Conservation (phyloP, 1,140 invertebrate genomes). For the fruit fly (Drosophila melanogaster) region DNA sequence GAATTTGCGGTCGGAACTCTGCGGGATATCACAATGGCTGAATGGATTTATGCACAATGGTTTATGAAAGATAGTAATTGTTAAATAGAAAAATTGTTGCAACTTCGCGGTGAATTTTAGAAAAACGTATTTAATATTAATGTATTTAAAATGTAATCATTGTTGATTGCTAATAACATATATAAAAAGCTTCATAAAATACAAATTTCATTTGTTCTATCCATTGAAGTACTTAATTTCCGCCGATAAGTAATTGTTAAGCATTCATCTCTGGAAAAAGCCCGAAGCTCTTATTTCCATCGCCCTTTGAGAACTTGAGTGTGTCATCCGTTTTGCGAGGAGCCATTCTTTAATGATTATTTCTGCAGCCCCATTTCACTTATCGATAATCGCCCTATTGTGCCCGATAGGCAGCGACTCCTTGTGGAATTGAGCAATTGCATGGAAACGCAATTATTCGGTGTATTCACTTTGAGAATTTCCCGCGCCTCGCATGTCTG, state of each 20-base stretch:
- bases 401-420: conserved; percentile 57
- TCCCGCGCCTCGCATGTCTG: conserved; percentile 14
- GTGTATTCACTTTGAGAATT: conserved; percentile 68
- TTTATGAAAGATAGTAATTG: conserved; percentile 16
- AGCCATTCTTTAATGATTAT: conserved; percentile 48
- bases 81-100: conserved; percentile 5
- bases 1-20: conserved; percentile 39
- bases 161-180: not conserved
- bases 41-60: conserved; percentile 17
- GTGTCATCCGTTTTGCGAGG: conserved; percentile 17
- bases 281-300: conserved; percentile 1
- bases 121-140: not conserved
- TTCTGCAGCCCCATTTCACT: conserved; percentile 45
- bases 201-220: too few species aligned
- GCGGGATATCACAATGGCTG: conserved; percentile 36
- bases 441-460: conserved; percentile 81
- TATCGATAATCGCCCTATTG: conserved; percentile 48
- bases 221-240: conserved; percentile 10
- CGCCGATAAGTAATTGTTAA: conserved; percentile 23
- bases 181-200: not conserved
- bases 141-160: not conserved
- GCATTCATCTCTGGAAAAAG: conserved; percentile 14
- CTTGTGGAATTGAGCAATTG: conserved; percentile 79
- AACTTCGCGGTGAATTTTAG: not conserved
- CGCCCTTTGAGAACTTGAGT: conserved; percentile 15